phyloP scores from a whole-genome alignment of 2,888 invertebrate species.

The Sclerodermus sp. region DNA sequence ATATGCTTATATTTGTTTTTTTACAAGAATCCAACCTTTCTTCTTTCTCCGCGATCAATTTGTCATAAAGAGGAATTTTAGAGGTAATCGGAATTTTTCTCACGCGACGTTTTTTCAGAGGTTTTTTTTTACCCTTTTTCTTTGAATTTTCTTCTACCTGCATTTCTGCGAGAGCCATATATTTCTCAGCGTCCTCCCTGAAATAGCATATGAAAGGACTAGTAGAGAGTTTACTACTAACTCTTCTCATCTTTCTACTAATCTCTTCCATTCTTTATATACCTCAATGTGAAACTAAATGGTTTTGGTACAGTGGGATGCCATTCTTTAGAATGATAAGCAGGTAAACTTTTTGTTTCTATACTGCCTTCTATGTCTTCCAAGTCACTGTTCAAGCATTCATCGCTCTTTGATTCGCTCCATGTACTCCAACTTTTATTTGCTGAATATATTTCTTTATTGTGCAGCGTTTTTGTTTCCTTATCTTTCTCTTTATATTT shows the following conservation, averaged over 20 bases:
- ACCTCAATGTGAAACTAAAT: constrained; percentile 73
- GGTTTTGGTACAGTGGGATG: constrained; percentile 67
- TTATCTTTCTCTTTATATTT: constrained; percentile 38
- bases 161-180: constrained; percentile 60
- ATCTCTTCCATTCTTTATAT: constrained; percentile 17
- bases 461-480: constrained; percentile 38
- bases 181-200: constrained; percentile 69
- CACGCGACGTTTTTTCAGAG: constrained; percentile 63
- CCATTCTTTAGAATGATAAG: constrained; percentile 48
- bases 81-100: constrained; percentile 72
- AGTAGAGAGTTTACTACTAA: not conserved
- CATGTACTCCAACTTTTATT: constrained; percentile 41
- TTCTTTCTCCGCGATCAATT: constrained; percentile 72
- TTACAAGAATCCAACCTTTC: constrained; percentile 61
- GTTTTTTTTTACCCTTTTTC: constrained; percentile 22
- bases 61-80: constrained; percentile 71
- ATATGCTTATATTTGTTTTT: not conserved
- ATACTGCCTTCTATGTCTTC: constrained; percentile 53
- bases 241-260: not conserved
- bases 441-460: constrained; percentile 42
- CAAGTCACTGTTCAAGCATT: constrained; percentile 41
- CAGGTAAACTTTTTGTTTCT: constrained; percentile 50
- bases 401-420: constrained; percentile 42
- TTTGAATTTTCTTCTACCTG: constrained; percentile 38
- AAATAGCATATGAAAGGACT: no score